Conservation (phyloP, 2,888 invertebrate species). For the Xestoiulus laeticollis region DNA sequence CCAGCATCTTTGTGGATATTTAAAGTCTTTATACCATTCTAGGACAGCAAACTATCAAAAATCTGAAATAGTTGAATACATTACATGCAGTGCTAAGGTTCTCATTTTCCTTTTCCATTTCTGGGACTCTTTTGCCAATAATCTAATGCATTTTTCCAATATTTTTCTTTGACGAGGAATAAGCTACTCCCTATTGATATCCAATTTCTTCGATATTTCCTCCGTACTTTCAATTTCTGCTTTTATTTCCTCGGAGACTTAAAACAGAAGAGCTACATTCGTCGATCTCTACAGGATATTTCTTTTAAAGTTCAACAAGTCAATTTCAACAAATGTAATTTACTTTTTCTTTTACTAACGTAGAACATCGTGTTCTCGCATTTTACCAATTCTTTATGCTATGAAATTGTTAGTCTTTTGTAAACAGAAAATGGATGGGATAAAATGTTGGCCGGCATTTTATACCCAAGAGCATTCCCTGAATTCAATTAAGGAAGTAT, state of each 20-base stretch:
- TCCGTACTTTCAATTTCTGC: not conserved
- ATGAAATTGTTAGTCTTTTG: not conserved
- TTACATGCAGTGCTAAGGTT: not conserved
- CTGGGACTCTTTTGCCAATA: not conserved
- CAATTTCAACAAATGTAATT: not conserved
- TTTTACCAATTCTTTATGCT: not conserved
- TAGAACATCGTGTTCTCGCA: not conserved
- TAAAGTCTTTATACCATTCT: too few species aligned
- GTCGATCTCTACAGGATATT: not conserved
- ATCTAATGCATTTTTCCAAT: not conserved
- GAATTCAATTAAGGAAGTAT: constrained; percentile 11
- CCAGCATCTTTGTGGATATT: too few species aligned
- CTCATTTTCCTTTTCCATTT: not conserved
- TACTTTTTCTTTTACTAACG: not conserved
- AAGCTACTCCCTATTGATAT: not conserved
- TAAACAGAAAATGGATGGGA: not conserved
- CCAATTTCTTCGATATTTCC: not conserved
- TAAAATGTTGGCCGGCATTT: not conserved
- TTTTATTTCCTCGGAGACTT: constrained; percentile 1
- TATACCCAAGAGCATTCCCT: not conserved
- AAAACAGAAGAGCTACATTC: not conserved
- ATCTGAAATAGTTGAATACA: not conserved
- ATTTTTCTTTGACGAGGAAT: not conserved
- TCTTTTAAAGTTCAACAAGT: not conserved
- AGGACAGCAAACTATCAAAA: too few species aligned